A percentile compares a stretch with the other conserved stretches of the same genome.
These are phyloP conservation scores for Eugnorisma glareosa DNA, from an alignment of 2,888 invertebrate genomes.

Conservation along the genomic window DNA sequence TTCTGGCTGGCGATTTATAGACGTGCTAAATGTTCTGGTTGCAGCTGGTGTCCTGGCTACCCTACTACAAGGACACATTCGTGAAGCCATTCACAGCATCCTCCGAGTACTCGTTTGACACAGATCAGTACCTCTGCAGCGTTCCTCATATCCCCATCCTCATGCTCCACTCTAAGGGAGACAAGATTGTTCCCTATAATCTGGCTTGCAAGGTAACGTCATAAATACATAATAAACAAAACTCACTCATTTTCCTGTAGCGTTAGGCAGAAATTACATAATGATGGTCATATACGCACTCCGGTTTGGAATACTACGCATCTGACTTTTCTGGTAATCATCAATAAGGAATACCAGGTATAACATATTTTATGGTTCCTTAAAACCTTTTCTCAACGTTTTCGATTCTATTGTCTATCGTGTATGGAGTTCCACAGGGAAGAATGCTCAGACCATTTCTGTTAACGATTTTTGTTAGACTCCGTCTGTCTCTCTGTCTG, in stretches of 20 bases:
- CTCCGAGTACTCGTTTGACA: slow-evolving; percentile 93
- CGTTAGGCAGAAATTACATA: not conserved
- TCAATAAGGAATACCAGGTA: not conserved
- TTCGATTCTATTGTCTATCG: not conserved
- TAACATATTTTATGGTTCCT: not conserved
- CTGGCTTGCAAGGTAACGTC: slow-evolving; percentile 93
- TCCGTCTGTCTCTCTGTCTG: no score
- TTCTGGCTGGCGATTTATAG: not conserved
- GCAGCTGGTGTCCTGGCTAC: slow-evolving; percentile 94
- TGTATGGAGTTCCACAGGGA: slow-evolving; percentile 2
- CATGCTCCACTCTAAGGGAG: slow-evolving; percentile 97
- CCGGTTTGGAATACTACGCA: not conserved
- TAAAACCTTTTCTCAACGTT: no score
- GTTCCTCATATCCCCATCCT: slow-evolving; percentile 94
- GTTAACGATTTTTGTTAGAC: not conserved
- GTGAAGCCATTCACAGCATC: slow-evolving; percentile 94
- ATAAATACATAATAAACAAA: not conserved
- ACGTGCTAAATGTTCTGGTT: not conserved
- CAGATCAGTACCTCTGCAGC: slow-evolving; percentile 93
- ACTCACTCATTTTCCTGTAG: not conserved
- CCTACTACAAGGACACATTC: slow-evolving; percentile 95
- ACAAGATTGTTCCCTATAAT: slow-evolving; percentile 95
- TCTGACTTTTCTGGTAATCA: not conserved
- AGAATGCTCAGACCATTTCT: not conserved
- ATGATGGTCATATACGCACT: no score